Conservation (phyloP, 2,888 invertebrate genomes). For the Aporophyla nigra region DNA sequence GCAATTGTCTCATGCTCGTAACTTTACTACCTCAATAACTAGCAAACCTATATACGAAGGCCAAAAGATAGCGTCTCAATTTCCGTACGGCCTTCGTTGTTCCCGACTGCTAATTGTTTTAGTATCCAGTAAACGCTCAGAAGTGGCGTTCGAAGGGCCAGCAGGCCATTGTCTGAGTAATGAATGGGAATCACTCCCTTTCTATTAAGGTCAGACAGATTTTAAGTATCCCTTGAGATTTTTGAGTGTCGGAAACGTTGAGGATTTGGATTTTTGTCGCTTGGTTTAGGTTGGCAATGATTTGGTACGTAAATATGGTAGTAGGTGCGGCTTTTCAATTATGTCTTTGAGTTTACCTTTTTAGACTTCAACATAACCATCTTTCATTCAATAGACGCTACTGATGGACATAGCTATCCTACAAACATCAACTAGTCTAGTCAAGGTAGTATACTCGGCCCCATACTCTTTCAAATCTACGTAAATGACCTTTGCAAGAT, state of each 20-base stretch:
- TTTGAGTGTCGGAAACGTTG: slow-evolving; percentile 11
- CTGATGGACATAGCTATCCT: too few species aligned
- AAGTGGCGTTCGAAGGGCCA: slow-evolving; percentile 66
- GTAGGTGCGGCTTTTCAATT: not conserved
- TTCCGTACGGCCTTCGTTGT: slow-evolving; percentile 49
- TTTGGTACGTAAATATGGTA: not conserved
- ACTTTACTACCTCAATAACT: too few species aligned
- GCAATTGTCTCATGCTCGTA: too few species aligned
- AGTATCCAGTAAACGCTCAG: slow-evolving; percentile 68
- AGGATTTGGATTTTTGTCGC: not conserved
- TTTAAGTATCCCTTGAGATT: slow-evolving; percentile 43
- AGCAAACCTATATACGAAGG: not conserved
- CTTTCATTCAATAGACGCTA: too few species aligned
- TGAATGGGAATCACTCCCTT: slow-evolving; percentile 75
- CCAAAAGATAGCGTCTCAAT: slow-evolving; percentile 56
- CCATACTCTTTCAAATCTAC: too few species aligned
- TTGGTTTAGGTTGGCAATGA: not conserved
- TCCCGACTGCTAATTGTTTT: slow-evolving; percentile 74
- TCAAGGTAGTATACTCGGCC: too few species aligned
- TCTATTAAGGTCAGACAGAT: slow-evolving; percentile 54
- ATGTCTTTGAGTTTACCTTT: not conserved
- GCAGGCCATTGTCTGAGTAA: slow-evolving; percentile 74
- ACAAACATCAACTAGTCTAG: too few species aligned
- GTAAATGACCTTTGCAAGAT: too few species aligned
- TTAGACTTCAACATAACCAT: not conserved